Evolutionary conservation across 2,113 vertebrate genomes (phyloP).

Genomic region (Rousettus leschenaultii): DNA sequence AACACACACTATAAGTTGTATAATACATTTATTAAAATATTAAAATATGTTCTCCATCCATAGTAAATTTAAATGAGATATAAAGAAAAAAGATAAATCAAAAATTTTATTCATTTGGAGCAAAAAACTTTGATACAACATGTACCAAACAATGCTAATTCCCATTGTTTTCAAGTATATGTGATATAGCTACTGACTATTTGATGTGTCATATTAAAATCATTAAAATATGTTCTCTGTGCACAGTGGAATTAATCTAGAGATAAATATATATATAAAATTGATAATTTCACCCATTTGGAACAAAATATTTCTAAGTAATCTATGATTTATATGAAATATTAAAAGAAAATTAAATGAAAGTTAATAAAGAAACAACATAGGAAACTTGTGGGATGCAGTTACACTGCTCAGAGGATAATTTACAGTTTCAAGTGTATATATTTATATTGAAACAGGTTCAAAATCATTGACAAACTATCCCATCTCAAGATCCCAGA

Average conservation of each 20-base stretch:
- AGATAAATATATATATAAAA: background rate
- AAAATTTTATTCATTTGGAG: background rate
- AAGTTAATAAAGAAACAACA: background rate
- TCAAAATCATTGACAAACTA: background rate
- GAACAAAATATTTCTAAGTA: background rate
- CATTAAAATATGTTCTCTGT: background rate
- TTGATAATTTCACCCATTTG: background rate
- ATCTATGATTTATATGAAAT: background rate
- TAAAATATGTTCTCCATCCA: background rate
- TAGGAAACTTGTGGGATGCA: background rate
- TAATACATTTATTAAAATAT: background rate
- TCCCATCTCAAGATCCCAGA: background rate
- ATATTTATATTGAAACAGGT: background rate
- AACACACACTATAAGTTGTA: background rate
- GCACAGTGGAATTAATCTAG: background rate
- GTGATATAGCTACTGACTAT: background rate
- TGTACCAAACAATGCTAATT: background rate
- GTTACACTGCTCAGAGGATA: background rate
- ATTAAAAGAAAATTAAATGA: background rate
- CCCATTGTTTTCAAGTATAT: background rate
- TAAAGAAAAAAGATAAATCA: background rate
- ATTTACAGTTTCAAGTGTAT: background rate
- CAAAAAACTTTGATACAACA: background rate
- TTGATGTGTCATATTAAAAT: background rate
- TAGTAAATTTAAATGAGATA: background rate